These are phyloP conservation scores for Oncorhynchus clarkii DNA, from an alignment of 2,113 vertebrate species.

Conservation along the genomic window DNA sequence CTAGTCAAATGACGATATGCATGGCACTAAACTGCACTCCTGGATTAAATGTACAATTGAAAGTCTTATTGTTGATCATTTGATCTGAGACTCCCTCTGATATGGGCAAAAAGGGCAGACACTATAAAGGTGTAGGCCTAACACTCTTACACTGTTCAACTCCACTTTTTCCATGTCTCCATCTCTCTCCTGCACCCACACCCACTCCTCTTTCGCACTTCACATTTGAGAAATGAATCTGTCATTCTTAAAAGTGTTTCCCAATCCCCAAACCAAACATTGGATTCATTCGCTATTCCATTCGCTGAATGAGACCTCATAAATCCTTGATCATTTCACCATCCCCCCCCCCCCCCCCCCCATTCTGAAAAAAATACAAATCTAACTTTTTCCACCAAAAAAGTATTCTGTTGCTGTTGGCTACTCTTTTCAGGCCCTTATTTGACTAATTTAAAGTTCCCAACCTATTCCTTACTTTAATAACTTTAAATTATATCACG, in stretches of 20 bases:
- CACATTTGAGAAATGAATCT: conserved; percentile 28
- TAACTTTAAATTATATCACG: conserved; percentile 17
- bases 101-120: background rate
- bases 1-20: no score
- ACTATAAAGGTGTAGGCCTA: background rate
- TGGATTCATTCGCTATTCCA: conserved; percentile 6
- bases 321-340: conserved; percentile 29
- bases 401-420: background rate
- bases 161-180: background rate
- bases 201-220: background rate
- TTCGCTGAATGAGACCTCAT: conserved; percentile 2
- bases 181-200: background rate
- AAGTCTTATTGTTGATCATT: no score
- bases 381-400: background rate
- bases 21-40: no score
- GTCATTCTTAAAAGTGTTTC: conserved; percentile 4
- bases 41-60: no score
- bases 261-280: conserved; percentile 21
- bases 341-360: background rate
- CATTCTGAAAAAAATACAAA: background rate
- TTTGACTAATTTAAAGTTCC: conserved; percentile 14
- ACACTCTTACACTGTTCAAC: background rate
- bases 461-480: conserved; percentile 13
- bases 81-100: background rate
- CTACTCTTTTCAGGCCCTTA: background rate